Conservation (phyloP, 2,888 invertebrate species). For the Agonopterix arenella region DNA sequence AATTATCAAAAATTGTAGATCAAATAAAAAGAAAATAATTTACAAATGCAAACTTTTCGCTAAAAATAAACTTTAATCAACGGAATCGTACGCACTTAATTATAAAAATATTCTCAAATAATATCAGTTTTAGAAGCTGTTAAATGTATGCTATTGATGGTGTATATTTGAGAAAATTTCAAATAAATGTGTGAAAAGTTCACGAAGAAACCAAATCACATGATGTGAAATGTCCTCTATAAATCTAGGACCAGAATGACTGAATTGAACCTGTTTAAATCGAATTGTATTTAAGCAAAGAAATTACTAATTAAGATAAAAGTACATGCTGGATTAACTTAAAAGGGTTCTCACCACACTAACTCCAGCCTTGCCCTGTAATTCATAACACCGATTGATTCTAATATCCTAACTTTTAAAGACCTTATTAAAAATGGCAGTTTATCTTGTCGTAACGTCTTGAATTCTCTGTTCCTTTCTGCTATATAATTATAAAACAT, state of each 20-base stretch:
- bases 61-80: background rate
- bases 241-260: no score
- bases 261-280: background rate
- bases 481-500: no score
- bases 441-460: conserved; percentile 4
- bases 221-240: no score
- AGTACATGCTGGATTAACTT: conserved; percentile 52
- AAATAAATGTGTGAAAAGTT: no score
- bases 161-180: no score
- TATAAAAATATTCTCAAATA: no score
- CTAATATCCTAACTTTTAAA: conserved; percentile 6
- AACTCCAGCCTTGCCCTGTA: conserved; percentile 61
- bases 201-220: no score
- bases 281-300: background rate
- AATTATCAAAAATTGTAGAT: conserved; percentile 3
- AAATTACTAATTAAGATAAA: conserved; percentile 11
- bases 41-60: background rate
- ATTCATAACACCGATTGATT: conserved; percentile 18
- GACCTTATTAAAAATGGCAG: conserved; percentile 20
- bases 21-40: background rate
- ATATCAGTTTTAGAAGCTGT: no score
- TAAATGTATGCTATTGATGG: no score
- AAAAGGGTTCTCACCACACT: conserved; percentile 62
- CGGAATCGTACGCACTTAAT: no score
- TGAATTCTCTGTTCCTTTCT: no score